Evolutionary conservation across 1,140 invertebrate genomes (phyloP), one percentile per base, ranked within the genome.

Genomic region (Pseudomyrmex pallidus): DNA sequence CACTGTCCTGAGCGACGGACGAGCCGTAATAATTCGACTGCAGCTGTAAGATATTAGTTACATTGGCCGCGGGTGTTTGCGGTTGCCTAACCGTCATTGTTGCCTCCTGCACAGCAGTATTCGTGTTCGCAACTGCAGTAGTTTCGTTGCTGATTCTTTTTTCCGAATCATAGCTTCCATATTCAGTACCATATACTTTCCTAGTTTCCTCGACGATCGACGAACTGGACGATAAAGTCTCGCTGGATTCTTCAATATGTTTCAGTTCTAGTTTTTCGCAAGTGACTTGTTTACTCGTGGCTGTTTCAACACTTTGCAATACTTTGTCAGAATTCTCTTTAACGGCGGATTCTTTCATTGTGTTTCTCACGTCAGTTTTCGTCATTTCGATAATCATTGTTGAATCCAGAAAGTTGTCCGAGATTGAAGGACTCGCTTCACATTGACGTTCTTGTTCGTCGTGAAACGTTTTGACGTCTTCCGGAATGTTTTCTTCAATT

Each of bases 1-100:
- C 35, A 3, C 74, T 67, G 0, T 68, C 25, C 2, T 20, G 46
- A 1, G 77, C n/a, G n/a, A 72, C 22, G 25, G 83, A 15, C 22
- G 83, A 35, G 17, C 70, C 67, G 44, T 82, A 85, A 72, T 73
- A 82, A 72, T 82, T 82, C 22, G 77, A 84, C 20, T 82, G 62
- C 20, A 84, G 8, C 22, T 84, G 83, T 22, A 84, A 56, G 2
- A 84, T 82, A 3, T 82, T 84, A 44, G 64, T 84, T 17, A 83
- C 54, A 63, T 82, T 77, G 17, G 74, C 17, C 1, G 74, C 1
- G 2, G 82, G 17, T n/a, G 56, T 15, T 82, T 70, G 66, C n/a
- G 44, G 22, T 17, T 22, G 66, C 50, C 15, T 22, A 8, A 57
- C 17, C 7, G 35, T 77, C 35, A 12, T 54, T 8, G 74, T 13